Evolutionary conservation across 2,113 vertebrate genomes (phyloP), one percentile per base, ranked within the genome.

Genomic region (Suncus etruscus): DNA sequence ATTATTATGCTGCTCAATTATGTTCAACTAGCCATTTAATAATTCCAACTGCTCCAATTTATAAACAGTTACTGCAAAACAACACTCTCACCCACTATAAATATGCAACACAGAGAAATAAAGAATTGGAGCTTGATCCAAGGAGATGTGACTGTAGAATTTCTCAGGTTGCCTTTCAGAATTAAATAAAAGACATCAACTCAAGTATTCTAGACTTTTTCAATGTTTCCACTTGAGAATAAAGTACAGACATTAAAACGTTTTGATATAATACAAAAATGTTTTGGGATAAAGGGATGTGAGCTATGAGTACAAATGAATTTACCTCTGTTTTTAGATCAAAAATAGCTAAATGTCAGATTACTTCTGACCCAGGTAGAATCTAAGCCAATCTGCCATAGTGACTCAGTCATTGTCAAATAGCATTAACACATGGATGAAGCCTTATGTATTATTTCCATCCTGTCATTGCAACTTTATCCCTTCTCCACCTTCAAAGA

Each of bases 11-110:
- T 75, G 39, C 31, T 87, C 48, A 75, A 14, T 91, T 39, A 66
- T 74, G 61, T 77, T 88, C 72, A 93, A 80, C 39, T 58, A 91
- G 61, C 29, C 45, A 31, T 74, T 80, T 84, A 94, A 94, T 45
- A 92, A 68, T 82, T 68, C 22, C 22, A 87, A 69, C 6, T 61
- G n/a, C n/a, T 83, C 75, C 27, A 83, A 77, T 47, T 83, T 95
- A 72, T 85, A 93, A 89, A 87, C 87, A 86, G 85, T 93, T 95
- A 79, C n/a, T 83, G 22, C 48, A 68, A 89, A 82, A 91, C 12
- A 29, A 73, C 24, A 15, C 58, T 8, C 20, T 8, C 78, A 66
- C 11, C 27, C 77, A 32, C 11, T 27, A 29, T 83, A 12, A 72
- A 85, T 94, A 70, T 77, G 8, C 22, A 27, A 61, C 8, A 90